phyloP scores from a whole-genome alignment of 2,113 vertebrate species.

The Geococcyx californianus region DNA sequence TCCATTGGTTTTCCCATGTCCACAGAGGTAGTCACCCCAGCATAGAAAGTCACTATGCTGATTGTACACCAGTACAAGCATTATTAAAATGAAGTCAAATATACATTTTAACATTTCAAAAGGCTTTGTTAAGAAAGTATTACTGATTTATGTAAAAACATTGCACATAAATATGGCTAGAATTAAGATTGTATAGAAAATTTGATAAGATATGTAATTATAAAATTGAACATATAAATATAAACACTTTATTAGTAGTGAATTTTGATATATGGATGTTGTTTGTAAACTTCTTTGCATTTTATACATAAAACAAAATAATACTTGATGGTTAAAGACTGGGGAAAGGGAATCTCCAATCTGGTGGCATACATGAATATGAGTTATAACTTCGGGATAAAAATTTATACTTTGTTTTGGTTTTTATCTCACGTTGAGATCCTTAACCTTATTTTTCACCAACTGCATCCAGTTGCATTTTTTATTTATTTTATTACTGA shows the following conservation, averaged over 20 bases:
- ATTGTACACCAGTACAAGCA: not conserved
- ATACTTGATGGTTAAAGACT: not conserved
- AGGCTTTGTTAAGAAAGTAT: not conserved
- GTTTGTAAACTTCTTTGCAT: not conserved
- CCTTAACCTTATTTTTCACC: not conserved
- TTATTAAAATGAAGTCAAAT: not conserved
- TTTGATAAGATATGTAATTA: not conserved
- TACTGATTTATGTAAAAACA: not conserved
- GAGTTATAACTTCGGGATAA: not conserved
- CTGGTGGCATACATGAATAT: not conserved
- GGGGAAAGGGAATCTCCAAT: accelerated
- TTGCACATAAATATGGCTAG: not conserved
- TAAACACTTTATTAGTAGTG: accelerated
- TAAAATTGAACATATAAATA: not conserved
- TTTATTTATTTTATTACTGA: not conserved
- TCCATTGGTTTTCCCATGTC: too few species aligned
- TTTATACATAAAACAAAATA: not conserved
- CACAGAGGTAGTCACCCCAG: too few species aligned
- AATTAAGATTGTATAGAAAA: not conserved
- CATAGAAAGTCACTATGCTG: too few species aligned
- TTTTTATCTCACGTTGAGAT: not conserved
- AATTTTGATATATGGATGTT: accelerated
- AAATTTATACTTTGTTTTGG: not conserved
- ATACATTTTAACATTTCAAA: not conserved
- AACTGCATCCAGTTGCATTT: not conserved